Percentiles rank a stretch among this genome's conserved stretches.
Evolutionary conservation across 2,888 invertebrate species (phyloP).

Genomic region (Phengaris arion): DNA sequence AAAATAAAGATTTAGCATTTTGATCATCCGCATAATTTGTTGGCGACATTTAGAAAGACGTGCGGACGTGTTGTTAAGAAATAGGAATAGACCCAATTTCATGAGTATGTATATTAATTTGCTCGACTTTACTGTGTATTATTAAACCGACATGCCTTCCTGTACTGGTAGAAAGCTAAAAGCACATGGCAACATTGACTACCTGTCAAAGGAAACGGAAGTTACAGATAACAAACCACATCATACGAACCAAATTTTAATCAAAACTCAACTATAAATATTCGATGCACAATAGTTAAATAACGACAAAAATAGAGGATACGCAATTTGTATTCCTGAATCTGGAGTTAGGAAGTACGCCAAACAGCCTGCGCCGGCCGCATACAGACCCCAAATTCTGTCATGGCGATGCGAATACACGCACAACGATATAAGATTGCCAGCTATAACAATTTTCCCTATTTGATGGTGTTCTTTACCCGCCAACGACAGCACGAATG

Average conservation of each 20-base stretch:
- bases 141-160: too few relatives aligned
- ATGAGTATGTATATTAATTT: too few relatives aligned
- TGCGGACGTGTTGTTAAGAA: too few relatives aligned
- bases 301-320: constrained; percentile 56
- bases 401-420: constrained; percentile 51
- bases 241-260: not conserved
- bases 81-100: too few relatives aligned
- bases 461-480: constrained; percentile 53
- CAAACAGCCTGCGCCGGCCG: constrained; percentile 55
- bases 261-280: constrained; percentile 40
- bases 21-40: too few relatives aligned
- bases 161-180: too few relatives aligned
- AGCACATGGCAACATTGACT: too few relatives aligned
- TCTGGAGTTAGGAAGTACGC: constrained; percentile 54
- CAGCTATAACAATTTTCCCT: constrained; percentile 55
- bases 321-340: constrained; percentile 49
- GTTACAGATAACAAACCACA: not conserved
- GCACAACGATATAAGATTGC: constrained; percentile 57
- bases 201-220: not conserved
- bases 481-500: constrained; percentile 55
- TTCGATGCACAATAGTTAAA: constrained; percentile 62
- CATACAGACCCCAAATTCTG: constrained; percentile 60
- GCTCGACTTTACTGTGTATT: too few relatives aligned
- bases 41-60: too few relatives aligned
- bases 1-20: too few relatives aligned